phyloP scores from a whole-genome alignment of 2,797 vertebrate genomes.

The Tarsius wallacei region DNA sequence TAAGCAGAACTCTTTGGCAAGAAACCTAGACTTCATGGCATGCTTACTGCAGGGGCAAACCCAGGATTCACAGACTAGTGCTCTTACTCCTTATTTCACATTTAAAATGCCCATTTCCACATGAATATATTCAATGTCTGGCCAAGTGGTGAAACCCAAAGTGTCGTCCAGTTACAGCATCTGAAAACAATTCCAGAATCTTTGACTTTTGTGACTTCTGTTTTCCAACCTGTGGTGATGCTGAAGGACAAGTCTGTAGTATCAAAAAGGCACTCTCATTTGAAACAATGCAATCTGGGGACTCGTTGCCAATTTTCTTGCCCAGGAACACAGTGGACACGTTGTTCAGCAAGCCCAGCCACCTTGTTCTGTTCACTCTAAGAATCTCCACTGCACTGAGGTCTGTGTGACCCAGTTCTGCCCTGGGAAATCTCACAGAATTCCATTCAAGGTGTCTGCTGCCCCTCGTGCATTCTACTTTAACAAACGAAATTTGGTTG shows the following conservation, averaged over 20 bases:
- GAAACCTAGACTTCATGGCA: background rate
- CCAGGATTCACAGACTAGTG: too few species aligned
- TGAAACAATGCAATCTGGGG: background rate
- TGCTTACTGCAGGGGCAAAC: too few species aligned
- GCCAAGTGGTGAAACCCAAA: background rate
- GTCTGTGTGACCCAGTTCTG: background rate
- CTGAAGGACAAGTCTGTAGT: background rate
- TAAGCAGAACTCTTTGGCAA: background rate
- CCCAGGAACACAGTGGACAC: background rate
- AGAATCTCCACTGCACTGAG: background rate
- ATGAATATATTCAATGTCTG: background rate
- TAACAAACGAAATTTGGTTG: background rate
- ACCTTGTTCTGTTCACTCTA: background rate
- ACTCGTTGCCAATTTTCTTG: background rate
- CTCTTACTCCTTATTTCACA: background rate
- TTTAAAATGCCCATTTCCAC: background rate
- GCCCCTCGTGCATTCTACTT: background rate
- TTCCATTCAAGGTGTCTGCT: rapidly evolving
- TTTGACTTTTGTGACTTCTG: background rate
- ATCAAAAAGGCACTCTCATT: background rate
- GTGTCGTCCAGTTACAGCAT: background rate
- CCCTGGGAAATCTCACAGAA: background rate
- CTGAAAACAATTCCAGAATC: background rate
- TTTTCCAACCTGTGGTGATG: background rate
- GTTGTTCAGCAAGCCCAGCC: background rate